These are phyloP conservation scores for Cyrtorhinus lividipennis DNA, from an alignment of 1,140 invertebrate genomes.

Conservation along the genomic window DNA sequence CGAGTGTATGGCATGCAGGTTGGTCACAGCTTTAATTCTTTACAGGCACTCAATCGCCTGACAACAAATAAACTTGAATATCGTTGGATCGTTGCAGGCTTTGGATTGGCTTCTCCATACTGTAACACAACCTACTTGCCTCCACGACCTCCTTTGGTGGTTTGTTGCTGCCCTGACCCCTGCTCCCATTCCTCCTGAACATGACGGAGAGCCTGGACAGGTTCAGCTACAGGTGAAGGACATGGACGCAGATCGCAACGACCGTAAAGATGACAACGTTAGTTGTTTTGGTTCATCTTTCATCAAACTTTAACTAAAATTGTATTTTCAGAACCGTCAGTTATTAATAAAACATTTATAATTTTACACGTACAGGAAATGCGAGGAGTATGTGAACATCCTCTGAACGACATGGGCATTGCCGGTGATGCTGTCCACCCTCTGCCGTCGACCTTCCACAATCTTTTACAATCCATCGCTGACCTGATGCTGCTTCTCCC, in stretches of 20 bases:
- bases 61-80: too few species aligned
- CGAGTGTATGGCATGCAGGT: slow-evolving; percentile 69
- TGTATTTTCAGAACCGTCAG: too few species aligned
- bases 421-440: slow-evolving; percentile 65
- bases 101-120: slow-evolving; percentile 88
- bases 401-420: slow-evolving; percentile 60
- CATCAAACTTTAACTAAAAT: too few species aligned
- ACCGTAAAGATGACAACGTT: slow-evolving; percentile 40
- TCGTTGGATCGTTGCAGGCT: slow-evolving; percentile 38
- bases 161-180: slow-evolving; percentile 59
- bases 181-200: slow-evolving; percentile 16
- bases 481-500: slow-evolving; percentile 84
- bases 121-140: slow-evolving; percentile 74
- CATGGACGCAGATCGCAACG: slow-evolving; percentile 36
- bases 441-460: slow-evolving; percentile 70
- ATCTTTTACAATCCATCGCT: slow-evolving; percentile 76
- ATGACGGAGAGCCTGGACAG: slow-evolving; percentile 25
- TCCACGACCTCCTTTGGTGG: slow-evolving; percentile 94
- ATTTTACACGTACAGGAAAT: slow-evolving; percentile 31
- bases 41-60: neutral
- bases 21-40: too few species aligned
- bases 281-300: slow-evolving; percentile 23
- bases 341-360: too few species aligned
- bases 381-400: slow-evolving; percentile 58
- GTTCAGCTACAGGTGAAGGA: slow-evolving; percentile 28